Evolutionary conservation across 2,888 invertebrate species (phyloP).

Genomic region (Frankliniella fusca): DNA sequence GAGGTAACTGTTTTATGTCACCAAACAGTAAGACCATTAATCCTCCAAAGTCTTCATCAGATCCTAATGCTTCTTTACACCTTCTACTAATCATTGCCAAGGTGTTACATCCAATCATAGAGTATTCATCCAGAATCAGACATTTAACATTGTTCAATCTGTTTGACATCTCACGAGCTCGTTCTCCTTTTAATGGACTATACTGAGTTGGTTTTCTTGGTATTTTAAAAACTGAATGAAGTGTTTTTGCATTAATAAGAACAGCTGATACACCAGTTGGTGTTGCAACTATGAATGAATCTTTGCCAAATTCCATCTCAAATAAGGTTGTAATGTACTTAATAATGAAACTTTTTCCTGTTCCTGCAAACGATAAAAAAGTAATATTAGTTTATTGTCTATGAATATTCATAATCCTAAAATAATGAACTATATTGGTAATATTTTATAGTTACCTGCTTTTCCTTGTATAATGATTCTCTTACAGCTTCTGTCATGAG

Average conservation of each 20-base stretch:
- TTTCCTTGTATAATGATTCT: neutral
- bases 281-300: neutral
- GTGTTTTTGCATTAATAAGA: neutral
- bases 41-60: neutral
- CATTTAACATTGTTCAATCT: neutral
- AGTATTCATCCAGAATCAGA: neutral
- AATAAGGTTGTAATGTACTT: neutral
- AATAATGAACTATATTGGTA: neutral
- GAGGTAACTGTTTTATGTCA: too few species aligned
- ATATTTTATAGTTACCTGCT: neutral
- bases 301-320: neutral
- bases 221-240: neutral
- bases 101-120: neutral
- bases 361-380: neutral
- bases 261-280: neutral
- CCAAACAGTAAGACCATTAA: neutral
- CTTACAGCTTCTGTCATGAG: neutral
- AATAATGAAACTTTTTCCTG: constrained; percentile 2
- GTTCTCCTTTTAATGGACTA: neutral
- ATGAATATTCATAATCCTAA: neutral
- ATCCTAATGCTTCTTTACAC: neutral
- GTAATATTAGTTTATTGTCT: neutral
- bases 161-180: neutral
- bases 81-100: neutral
- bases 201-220: neutral